Evolutionary conservation across 2,888 invertebrate species (phyloP).

Genomic region (Plebejus anna): DNA sequence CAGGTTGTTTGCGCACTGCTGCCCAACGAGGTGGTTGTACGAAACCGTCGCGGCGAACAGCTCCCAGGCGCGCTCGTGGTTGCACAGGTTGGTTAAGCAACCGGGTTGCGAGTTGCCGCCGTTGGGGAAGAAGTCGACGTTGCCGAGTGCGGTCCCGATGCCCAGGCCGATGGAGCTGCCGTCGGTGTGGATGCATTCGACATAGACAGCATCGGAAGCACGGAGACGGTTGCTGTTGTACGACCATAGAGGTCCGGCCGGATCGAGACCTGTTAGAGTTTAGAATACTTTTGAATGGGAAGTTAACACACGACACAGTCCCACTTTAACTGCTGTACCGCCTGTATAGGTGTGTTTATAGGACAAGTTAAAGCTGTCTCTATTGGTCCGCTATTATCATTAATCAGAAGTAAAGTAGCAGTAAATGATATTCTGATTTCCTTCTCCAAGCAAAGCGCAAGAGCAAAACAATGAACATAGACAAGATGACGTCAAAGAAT

Average conservation of each 20-base stretch:
- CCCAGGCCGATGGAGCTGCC: conserved; percentile 65
- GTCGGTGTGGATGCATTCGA: conserved; percentile 69
- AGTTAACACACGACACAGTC: too few relatives aligned
- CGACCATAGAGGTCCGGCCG: conserved; percentile 63
- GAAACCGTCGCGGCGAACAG: conserved; percentile 55
- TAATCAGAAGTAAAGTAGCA: too few relatives aligned
- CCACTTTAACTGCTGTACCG: too few relatives aligned
- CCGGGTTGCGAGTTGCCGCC: conserved; percentile 69
- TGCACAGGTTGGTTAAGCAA: conserved; percentile 53
- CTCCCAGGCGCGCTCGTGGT: conserved; percentile 61
- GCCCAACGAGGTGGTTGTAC: conserved; percentile 54
- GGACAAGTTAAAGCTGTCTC: too few relatives aligned
- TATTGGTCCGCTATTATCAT: too few relatives aligned
- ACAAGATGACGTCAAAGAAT: too few relatives aligned
- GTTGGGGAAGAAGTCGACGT: conserved; percentile 81
- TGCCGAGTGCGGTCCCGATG: conserved; percentile 69
- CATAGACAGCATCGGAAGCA: conserved; percentile 54
- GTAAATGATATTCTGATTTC: too few relatives aligned
- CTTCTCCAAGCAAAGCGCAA: too few relatives aligned
- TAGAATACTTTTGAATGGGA: too few relatives aligned
- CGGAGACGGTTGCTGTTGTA: conserved; percentile 46
- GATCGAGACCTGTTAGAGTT: conserved; percentile 54
- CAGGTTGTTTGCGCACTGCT: conserved; percentile 44
- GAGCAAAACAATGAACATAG: too few relatives aligned
- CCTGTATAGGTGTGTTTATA: too few relatives aligned